Base-by-base conservation (phyloP, 2,113 vertebrate species). In the Pycnonotus jocosus region DNA sequence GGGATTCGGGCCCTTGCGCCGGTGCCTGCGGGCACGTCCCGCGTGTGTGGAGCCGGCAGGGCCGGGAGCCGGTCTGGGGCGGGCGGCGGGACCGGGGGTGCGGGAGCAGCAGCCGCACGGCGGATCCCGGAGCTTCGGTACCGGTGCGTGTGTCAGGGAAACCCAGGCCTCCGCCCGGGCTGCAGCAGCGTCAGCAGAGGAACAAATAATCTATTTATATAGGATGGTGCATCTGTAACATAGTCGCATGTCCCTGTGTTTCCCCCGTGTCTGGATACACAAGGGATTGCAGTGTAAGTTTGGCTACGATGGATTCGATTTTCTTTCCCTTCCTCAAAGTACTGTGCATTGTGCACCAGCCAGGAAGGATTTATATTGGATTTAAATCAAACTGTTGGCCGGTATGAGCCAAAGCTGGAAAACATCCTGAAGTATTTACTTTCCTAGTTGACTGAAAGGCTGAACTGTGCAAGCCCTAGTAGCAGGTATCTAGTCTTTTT, bases 121-220 rank as follows among this genome's bases (percentile, higher is more conserved):
- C 15, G 2, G 5, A 3, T 31, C 17, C n/a, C 30, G 28, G 21
- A 6, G 35, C 22, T 35, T 10, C 5, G 0, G 60, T 11, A 14
- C 31, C 16, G 24, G 40, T 1, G 30, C 3, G 1, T 7, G 27
- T 18, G 31, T 1, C 37, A 1, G 42, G 77, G 54, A 23, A 21
- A 10, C 1, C 10, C 54, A 15, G 90, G 93, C 88, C 95, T 69
- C n/a, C 35, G 2, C n/a, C 48, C 10, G 61, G 78, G 70, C 77
- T 30, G 68, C 33, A 12, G 40, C 20, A 16, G 65, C 42, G 0
- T 2, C 47, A 35, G 83, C 66, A 6, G 61, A 10, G 38, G 24
- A 25, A 2, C 61, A 0, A 2, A 23, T 2, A 7, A 19, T 2
- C 19, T 40, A 0, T 7, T 42, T 37, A 6, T 44, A 0, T 18